Evolutionary conservation across 37 sponge, comb jelly and placozoan species (phyloP).

Genomic region (Amphimedon queenslandica): DNA sequence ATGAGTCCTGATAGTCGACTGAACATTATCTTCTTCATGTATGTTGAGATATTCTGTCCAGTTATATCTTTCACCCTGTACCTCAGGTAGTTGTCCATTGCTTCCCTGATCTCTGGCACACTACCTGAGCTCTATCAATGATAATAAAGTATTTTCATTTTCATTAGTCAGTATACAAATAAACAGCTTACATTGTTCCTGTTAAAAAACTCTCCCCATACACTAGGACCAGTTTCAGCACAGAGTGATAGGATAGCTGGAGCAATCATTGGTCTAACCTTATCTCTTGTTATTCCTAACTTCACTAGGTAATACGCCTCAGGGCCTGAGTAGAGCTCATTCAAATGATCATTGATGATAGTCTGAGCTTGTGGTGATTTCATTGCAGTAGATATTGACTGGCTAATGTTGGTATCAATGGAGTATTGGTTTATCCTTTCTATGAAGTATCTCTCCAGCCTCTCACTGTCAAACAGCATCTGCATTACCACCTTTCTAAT

Average conservation of each 20-base stretch:
- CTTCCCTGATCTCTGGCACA: constrained; percentile 46
- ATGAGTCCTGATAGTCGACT: constrained; percentile 65
- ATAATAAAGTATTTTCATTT: not conserved
- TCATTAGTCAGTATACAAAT: not conserved
- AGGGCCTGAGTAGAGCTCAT: constrained; percentile 32
- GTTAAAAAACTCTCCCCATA: constrained; percentile 17
- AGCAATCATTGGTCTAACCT: constrained; percentile 46
- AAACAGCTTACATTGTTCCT: not conserved
- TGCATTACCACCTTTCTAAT: constrained; percentile 63
- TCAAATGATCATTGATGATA: constrained; percentile 40
- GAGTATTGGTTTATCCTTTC: constrained; percentile 47
- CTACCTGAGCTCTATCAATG: constrained; percentile 2
- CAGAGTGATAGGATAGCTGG: constrained; percentile 74
- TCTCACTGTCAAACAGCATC: constrained; percentile 54
- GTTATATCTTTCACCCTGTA: constrained; percentile 42
- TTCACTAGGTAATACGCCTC: constrained; percentile 45
- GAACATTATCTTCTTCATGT: constrained; percentile 50
- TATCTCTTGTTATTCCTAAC: constrained; percentile 40
- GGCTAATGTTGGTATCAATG: constrained; percentile 33
- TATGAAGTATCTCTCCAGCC: constrained; percentile 53
- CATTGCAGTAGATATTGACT: constrained; percentile 50
- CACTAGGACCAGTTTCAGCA: constrained; percentile 66
- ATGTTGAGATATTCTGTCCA: constrained; percentile 16
- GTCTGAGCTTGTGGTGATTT: constrained; percentile 28
- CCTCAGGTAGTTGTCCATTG: constrained; percentile 64